phyloP scores from a whole-genome alignment of 2,797 vertebrate species.

The Artibeus lituratus region DNA sequence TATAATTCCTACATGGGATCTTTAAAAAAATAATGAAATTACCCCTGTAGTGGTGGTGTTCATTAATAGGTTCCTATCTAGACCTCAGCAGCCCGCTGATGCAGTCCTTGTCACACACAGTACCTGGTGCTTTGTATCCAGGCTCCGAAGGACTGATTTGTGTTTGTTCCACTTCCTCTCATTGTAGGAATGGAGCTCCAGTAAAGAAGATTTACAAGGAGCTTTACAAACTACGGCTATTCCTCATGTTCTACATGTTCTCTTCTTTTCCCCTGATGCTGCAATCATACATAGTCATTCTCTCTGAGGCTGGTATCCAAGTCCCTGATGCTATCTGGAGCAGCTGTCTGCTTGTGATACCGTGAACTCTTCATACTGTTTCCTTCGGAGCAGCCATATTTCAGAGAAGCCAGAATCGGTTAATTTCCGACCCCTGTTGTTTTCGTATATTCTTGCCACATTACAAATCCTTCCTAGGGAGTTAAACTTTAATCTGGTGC shows the following conservation, averaged over 20 bases:
- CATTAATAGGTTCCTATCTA: neutral
- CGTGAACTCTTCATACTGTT: neutral
- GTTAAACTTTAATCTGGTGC: neutral
- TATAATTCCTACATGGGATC: neutral
- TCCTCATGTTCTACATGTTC: too few relatives aligned
- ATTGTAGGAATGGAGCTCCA: neutral
- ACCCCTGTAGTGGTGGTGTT: neutral
- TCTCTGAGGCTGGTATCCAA: neutral
- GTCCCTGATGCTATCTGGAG: neutral
- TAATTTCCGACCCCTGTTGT: neutral
- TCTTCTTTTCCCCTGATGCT: neutral
- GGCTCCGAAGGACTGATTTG: neutral
- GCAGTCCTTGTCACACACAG: neutral
- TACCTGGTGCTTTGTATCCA: neutral
- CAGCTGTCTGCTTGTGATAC: neutral
- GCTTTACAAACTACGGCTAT: neutral
- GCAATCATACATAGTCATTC: rapidly evolving
- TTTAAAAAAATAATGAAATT: neutral
- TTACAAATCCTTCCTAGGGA: neutral
- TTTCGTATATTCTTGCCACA: neutral
- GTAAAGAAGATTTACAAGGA: neutral
- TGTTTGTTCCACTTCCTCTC: neutral
- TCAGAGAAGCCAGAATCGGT: neutral
- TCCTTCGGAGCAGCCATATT: neutral
- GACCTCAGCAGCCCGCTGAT: neutral